Evolutionary conservation across 2,113 vertebrate species (phyloP).

Genomic region (Dermatemys mawii): DNA sequence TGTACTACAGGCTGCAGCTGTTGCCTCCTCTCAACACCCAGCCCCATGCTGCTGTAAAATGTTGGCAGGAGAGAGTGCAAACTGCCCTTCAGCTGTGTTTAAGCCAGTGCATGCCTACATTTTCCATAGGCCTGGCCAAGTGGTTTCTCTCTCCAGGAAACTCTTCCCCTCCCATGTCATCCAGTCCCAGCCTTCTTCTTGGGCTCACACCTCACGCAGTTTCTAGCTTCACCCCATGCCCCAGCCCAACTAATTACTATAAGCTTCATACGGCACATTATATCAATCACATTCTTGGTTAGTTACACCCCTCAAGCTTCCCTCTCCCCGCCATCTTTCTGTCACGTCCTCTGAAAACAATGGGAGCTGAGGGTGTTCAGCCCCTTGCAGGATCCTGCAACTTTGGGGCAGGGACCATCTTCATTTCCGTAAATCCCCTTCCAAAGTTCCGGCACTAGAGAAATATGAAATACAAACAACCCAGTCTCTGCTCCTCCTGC

Average conservation of each 20-base stretch:
- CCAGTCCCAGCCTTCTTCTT: background rate
- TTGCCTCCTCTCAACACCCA: background rate
- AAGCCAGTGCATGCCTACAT: background rate
- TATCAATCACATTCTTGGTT: slow-evolving; percentile 33
- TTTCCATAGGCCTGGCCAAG: slow-evolving; percentile 28
- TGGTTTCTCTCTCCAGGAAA: slow-evolving; percentile 53
- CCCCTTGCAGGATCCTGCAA: background rate
- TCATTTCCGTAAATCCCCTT: background rate
- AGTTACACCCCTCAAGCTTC: background rate
- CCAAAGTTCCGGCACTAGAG: background rate
- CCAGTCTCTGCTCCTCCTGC: background rate
- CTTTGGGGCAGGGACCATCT: background rate
- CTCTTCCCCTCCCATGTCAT: slow-evolving; percentile 32
- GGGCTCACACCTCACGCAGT: background rate
- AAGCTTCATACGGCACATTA: slow-evolving; percentile 11
- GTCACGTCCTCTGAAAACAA: background rate
- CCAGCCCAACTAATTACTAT: slow-evolving; percentile 24
- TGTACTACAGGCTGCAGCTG: background rate
- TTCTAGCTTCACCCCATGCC: background rate
- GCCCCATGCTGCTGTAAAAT: background rate
- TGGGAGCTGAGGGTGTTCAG: background rate
- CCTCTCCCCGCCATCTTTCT: background rate
- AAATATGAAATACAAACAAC: background rate
- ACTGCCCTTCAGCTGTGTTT: background rate
- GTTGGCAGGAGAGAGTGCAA: background rate